A percentile compares a stretch with the other conserved stretches of the same genome.
These are phyloP conservation scores for Alethe diademata DNA, from an alignment of 2,113 vertebrate species.

Conservation along the genomic window DNA sequence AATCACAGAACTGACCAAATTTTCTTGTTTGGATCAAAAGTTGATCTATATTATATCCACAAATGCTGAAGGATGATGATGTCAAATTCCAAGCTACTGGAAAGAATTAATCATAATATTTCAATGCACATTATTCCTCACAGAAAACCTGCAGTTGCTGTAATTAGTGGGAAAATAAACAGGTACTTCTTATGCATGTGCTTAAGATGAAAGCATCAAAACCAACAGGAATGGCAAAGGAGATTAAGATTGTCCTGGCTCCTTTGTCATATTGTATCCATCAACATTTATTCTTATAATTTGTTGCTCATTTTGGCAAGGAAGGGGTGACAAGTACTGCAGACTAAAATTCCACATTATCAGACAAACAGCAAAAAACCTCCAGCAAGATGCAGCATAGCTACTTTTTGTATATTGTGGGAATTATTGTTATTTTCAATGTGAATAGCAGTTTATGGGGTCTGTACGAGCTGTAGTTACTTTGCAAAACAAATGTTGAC, in stretches of 20 bases:
- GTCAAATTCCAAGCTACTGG: background rate
- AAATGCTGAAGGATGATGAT: background rate
- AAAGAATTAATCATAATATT: background rate
- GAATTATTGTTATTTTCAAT: background rate
- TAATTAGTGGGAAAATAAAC: background rate
- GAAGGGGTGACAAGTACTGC: background rate
- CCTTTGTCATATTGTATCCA: background rate
- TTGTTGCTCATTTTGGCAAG: background rate
- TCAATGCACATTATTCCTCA: background rate
- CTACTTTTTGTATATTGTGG: background rate
- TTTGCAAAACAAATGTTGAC: background rate
- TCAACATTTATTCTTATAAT: background rate
- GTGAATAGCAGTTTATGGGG: background rate
- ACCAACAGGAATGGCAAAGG: background rate
- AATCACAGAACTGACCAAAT: background rate
- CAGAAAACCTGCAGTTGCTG: background rate
- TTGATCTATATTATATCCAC: background rate
- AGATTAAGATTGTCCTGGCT: background rate
- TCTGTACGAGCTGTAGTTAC: background rate
- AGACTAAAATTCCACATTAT: accelerated
- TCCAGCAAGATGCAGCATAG: background rate
- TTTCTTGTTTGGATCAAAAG: background rate
- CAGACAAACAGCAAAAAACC: background rate
- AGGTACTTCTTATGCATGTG: background rate
- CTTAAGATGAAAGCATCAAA: background rate